These are phyloP conservation scores for Acanthochromis polyacanthus DNA, from an alignment of 2,113 vertebrate species.

Conservation along the genomic window DNA sequence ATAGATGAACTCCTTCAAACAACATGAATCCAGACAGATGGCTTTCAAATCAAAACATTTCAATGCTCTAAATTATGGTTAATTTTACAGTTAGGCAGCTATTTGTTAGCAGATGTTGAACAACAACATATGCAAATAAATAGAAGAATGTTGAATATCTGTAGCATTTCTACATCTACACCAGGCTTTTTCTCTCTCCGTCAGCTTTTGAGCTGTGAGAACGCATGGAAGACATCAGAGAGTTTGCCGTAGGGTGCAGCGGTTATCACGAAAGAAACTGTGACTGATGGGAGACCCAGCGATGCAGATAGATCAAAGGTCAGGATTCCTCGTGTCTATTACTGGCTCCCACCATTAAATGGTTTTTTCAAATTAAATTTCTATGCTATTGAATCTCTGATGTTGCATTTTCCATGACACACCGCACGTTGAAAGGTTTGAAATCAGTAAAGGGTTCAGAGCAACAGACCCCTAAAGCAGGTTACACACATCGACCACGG, in stretches of 20 bases:
- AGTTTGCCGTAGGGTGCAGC: constrained; percentile 15
- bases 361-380: constrained; percentile 58
- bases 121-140: constrained; percentile 12
- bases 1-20: constrained; percentile 1
- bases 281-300: constrained; percentile 34
- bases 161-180: neutral
- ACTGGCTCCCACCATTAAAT: constrained; percentile 44
- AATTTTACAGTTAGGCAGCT: neutral
- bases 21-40: neutral
- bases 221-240: constrained; percentile 6
- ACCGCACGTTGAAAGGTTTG: constrained; percentile 32
- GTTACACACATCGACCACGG: constrained; percentile 29
- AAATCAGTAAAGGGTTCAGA: constrained; percentile 35
- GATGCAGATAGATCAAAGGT: constrained; percentile 64
- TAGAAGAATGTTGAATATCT: neutral
- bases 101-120: neutral
- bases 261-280: constrained; percentile 19
- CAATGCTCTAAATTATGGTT: neutral
- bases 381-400: constrained; percentile 31
- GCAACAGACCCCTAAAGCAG: constrained; percentile 29
- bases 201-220: constrained; percentile 28
- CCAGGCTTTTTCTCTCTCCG: neutral
- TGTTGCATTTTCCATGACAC: constrained; percentile 33
- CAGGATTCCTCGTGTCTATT: constrained; percentile 42
- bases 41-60: neutral